These are phyloP conservation scores for Phaethornis superciliosus DNA, from an alignment of 2,113 vertebrate species.

Conservation along the genomic window DNA sequence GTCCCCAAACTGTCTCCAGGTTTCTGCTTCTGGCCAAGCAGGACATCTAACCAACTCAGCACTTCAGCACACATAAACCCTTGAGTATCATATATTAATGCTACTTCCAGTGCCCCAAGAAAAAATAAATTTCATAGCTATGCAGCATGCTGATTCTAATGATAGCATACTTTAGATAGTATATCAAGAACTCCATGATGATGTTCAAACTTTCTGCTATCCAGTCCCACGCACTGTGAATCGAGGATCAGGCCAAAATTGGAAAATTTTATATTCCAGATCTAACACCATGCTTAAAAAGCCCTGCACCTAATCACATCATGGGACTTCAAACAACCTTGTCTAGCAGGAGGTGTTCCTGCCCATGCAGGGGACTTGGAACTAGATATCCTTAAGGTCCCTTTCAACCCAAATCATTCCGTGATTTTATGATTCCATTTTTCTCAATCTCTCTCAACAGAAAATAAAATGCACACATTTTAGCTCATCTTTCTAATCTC, in stretches of 20 bases:
- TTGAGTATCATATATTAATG: not conserved
- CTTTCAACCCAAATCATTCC: too few species aligned
- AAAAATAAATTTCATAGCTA: too few species aligned
- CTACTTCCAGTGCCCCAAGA: not conserved
- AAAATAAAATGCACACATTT: too few species aligned
- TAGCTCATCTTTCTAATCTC: too few species aligned
- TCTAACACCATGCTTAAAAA: not conserved
- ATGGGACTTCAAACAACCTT: not conserved
- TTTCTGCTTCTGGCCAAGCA: not conserved
- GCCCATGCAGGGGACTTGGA: too few species aligned
- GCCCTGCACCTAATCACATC: not conserved
- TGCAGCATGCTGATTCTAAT: not conserved
- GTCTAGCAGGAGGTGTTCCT: too few species aligned
- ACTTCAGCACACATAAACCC: not conserved
- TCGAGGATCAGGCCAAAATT: not conserved
- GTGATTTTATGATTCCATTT: too few species aligned
- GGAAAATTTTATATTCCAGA: not conserved
- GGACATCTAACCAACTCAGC: not conserved
- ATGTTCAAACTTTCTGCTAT: not conserved
- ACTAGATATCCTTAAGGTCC: too few species aligned
- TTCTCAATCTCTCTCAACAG: too few species aligned
- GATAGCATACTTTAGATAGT: not conserved
- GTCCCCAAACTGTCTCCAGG: not conserved
- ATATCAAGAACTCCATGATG: not conserved
- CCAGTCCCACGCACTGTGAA: not conserved